A percentile compares a stretch with the other conserved stretches of the same genome.
phyloP scores from a whole-genome alignment of 92 coral and sea anemone genomes.

The Zoanthus gigantus region DNA sequence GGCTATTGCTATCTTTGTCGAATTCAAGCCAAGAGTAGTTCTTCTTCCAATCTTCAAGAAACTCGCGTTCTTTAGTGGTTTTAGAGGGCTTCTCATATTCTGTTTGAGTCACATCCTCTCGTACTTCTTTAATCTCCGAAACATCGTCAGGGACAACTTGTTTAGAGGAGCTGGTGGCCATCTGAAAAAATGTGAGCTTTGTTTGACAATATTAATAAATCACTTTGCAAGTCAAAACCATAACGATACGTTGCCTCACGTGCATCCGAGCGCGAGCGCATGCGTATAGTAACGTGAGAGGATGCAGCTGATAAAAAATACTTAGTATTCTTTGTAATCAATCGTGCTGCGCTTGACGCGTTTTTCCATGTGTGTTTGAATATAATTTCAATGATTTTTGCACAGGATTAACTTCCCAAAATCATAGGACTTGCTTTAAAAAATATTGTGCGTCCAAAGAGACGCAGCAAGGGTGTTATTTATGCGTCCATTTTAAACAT shows the following conservation, averaged over 20 bases:
- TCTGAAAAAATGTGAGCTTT: no score
- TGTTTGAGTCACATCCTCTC: neutral
- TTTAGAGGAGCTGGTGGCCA: neutral
- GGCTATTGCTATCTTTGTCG: no score
- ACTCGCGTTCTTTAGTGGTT: neutral
- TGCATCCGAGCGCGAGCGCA: neutral
- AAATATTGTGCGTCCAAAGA: neutral
- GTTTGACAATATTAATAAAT: no score
- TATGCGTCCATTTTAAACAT: slow-evolving; percentile 1
- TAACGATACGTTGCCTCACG: neutral
- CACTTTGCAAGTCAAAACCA: neutral
- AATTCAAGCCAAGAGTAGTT: no score
- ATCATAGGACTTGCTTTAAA: slow-evolving; percentile 13
- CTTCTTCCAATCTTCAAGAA: no score
- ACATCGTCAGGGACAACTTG: neutral
- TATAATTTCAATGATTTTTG: neutral
- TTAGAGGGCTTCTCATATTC: neutral
- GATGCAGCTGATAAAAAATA: neutral
- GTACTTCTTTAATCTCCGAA: neutral
- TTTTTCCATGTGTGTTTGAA: neutral
- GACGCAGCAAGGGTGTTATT: slow-evolving; percentile 1
- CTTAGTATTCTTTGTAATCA: neutral
- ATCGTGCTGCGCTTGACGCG: neutral
- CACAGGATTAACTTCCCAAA: neutral
- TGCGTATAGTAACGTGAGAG: neutral